Conservation (phyloP, 2,797 vertebrate species). For the Falco columbarius region DNA sequence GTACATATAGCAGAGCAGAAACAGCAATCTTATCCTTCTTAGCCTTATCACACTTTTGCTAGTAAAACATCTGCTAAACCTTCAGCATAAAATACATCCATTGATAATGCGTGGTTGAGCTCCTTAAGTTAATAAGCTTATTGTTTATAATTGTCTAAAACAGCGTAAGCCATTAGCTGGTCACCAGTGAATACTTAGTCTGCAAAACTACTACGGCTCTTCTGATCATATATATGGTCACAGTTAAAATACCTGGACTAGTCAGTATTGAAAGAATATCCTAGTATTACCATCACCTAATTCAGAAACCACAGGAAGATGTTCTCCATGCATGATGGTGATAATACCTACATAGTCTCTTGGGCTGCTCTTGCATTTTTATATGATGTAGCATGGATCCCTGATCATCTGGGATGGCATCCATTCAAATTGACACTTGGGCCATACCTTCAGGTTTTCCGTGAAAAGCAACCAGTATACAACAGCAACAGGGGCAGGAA, state of each 20-base stretch:
- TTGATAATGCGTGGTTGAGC: not conserved
- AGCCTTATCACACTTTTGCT: not conserved
- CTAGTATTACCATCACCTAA: not conserved
- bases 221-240: not conserved
- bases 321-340: not conserved
- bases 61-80: not conserved
- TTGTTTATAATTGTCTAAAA: not conserved
- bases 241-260: not conserved
- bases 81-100: not conserved
- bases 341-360: not conserved
- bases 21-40: not conserved
- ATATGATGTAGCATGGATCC: fast-evolving
- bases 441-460: not conserved
- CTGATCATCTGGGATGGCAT: not conserved
- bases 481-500: not conserved
- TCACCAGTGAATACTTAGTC: not conserved
- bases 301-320: not conserved
- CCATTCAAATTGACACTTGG: not conserved
- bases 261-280: not conserved
- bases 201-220: not conserved
- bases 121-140: not conserved
- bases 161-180: not conserved
- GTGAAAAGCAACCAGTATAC: not conserved
- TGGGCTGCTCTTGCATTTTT: not conserved
- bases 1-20: not conserved